Evolutionary conservation across 2,888 invertebrate genomes (phyloP).

Genomic region (Drosophila mercatorum): DNA sequence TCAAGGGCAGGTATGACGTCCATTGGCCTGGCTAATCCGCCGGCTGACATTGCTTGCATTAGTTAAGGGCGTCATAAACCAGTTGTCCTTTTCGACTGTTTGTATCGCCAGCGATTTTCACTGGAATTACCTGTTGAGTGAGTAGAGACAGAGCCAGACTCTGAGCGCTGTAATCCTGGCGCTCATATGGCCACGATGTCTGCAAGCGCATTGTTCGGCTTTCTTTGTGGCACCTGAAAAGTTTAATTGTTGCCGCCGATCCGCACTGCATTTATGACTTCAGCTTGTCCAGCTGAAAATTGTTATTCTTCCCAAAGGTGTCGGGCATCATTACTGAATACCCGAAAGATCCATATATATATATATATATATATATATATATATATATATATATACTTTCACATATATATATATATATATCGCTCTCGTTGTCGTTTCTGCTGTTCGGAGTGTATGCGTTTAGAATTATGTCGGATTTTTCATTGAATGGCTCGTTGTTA

Average conservation of each 20-base stretch:
- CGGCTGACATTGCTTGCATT: slow-evolving; percentile 46
- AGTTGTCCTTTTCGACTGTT: slow-evolving; percentile 61
- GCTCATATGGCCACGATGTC: slow-evolving; percentile 63
- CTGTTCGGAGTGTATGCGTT: slow-evolving; percentile 13
- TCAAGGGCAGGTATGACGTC: slow-evolving; percentile 26
- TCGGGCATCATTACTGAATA: slow-evolving; percentile 39
- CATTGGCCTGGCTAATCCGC: slow-evolving; percentile 43
- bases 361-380: not conserved
- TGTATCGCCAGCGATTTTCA: slow-evolving; percentile 58
- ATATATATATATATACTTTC: not conserved
- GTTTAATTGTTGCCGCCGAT: slow-evolving; percentile 42
- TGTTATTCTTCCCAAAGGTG: slow-evolving; percentile 42
- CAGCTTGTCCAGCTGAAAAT: slow-evolving; percentile 70
- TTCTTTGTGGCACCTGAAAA: slow-evolving; percentile 65
- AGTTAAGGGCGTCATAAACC: slow-evolving; percentile 69
- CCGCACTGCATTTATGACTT: slow-evolving; percentile 67
- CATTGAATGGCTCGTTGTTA: slow-evolving; percentile 58
- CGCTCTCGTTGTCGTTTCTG: not conserved
- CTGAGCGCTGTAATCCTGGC: slow-evolving; percentile 62
- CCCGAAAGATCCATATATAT: slow-evolving; percentile 7
- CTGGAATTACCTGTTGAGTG: slow-evolving; percentile 70
- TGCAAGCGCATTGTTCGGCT: slow-evolving; percentile 53
- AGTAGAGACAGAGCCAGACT: slow-evolving; percentile 10
- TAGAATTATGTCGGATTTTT: slow-evolving; percentile 61
- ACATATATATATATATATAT: slow-evolving; percentile 2